A percentile compares a stretch with the other conserved stretches of the same genome.
These are phyloP conservation scores for Globodera ellingtonae DNA, from an alignment of 1,140 invertebrate genomes.

Conservation along the genomic window DNA sequence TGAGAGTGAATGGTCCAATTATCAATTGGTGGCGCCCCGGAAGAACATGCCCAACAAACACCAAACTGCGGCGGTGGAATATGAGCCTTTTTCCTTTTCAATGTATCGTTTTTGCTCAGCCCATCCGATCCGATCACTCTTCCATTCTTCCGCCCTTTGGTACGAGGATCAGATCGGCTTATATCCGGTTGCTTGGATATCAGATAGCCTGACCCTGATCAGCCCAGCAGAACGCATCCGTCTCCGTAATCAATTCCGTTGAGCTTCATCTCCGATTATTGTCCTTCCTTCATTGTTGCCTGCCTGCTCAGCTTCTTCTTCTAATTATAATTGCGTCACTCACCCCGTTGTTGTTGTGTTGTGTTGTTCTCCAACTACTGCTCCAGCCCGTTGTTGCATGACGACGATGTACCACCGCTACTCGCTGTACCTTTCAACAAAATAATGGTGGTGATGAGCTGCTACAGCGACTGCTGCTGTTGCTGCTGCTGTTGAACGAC, in stretches of 20 bases:
- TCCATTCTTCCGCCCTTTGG: not conserved
- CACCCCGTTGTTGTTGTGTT: not conserved
- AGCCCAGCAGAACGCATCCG: not conserved
- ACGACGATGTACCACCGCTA: not conserved
- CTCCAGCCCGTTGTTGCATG: not conserved
- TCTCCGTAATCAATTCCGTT: not conserved
- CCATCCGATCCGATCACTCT: not conserved
- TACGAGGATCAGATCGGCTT: not conserved
- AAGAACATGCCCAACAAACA: not conserved
- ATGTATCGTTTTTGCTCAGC: not conserved
- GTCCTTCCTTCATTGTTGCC: not conserved
- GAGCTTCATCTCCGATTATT: too few relatives aligned
- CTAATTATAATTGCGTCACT: not conserved
- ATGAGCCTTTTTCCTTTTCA: not conserved
- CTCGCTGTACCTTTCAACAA: not conserved
- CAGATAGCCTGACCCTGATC: not conserved
- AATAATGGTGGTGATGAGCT: not conserved
- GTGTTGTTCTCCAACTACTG: not conserved
- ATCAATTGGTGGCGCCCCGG: not conserved
- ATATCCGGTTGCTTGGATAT: not conserved
- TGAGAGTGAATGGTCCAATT: not conserved
- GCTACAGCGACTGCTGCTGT: not conserved
- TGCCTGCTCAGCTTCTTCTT: too few relatives aligned
- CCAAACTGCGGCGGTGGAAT: not conserved
- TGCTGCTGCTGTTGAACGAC: not conserved